Base-by-base conservation (phyloP, 2,113 vertebrate species). In the Melanostigma gelatinosum region DNA sequence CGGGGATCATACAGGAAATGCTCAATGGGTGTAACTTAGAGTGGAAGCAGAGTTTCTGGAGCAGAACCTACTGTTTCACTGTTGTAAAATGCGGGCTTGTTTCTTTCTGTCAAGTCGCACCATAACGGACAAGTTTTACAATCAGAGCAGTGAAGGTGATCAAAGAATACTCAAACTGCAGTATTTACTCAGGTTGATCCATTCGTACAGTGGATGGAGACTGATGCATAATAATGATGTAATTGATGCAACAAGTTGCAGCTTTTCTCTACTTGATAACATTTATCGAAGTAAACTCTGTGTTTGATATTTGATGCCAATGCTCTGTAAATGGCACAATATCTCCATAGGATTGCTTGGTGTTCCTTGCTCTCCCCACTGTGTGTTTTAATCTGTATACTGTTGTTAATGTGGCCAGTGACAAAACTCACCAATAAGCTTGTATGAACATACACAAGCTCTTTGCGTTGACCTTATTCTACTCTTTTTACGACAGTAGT, bases 121-220 rank as follows among this genome's bases (percentile, higher is more conserved):
- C 24, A 71, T 71, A 57, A 77, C 65, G 4, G 29, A 8, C 38
- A 34, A 40, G 20, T 76, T 85, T 82, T 77, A 61, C 67, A 27
- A 62, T 57, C 44, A 42, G 60, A 67, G 64, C 44, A 63, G 48
- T 80, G 55, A 62, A 69, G 40, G 57, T 76, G 57, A 40, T 0
- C 22, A 82, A 82, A 82, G 54, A 68, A 61, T 61, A 65, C 12
- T 44, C 10, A 75, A 72, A 34, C 20, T 70, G 15, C 48, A 22
- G 38, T 29, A 40, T 57, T 71, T 71, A 40, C 38, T 32, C 38
- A 72, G 40, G 24, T 32, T 60, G 38, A 72, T 34, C 11, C 29
- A 73, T 22, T 46, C 7, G 27, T 40, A 46, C 18, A 72, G 15
- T 27, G 58, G 24, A 58, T 13, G 6, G 20, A 72, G 24, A 72